Percentiles rank a stretch among this genome's conserved stretches.
phyloP scores from a whole-genome alignment of 2,113 vertebrate species.

The Chrysemys picta region DNA sequence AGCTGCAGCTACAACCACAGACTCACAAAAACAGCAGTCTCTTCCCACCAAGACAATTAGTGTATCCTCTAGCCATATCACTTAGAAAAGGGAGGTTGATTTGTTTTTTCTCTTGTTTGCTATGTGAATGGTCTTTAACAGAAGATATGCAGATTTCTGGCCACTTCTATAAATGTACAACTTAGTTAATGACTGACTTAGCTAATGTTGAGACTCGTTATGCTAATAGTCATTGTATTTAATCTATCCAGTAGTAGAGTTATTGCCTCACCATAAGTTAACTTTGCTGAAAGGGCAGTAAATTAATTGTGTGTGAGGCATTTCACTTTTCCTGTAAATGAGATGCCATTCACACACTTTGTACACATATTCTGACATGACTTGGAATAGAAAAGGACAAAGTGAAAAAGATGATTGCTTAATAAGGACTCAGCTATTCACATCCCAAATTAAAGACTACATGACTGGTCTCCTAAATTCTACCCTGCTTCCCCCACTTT shows the following conservation, averaged over 20 bases:
- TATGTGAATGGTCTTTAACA: not conserved
- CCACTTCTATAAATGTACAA: not conserved
- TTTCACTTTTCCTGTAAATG: not conserved
- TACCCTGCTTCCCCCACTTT: not conserved
- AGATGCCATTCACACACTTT: not conserved
- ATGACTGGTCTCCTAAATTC: not conserved
- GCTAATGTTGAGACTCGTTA: not conserved
- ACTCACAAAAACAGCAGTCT: not conserved
- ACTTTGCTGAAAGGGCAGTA: not conserved
- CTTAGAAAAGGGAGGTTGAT: not conserved
- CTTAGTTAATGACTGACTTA: too few relatives aligned
- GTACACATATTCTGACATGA: not conserved
- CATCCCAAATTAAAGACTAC: not conserved
- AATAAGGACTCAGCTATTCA: not conserved
- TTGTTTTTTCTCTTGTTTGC: not conserved
- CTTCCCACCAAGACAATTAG: not conserved
- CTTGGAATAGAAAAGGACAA: not conserved
- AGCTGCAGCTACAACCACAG: not conserved
- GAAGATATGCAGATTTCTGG: not conserved
- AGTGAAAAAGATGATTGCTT: not conserved
- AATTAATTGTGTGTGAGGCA: rapidly evolving
- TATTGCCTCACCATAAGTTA: not conserved
- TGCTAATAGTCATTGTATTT: rapidly evolving
- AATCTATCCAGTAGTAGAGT: not conserved
- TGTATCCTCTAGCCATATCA: not conserved